Evolutionary conservation across 35 echinoderm and acorn worm genomes (phyloP), one percentile per base, ranked within the genome.

Genomic region (Amphiura filiformis): DNA sequence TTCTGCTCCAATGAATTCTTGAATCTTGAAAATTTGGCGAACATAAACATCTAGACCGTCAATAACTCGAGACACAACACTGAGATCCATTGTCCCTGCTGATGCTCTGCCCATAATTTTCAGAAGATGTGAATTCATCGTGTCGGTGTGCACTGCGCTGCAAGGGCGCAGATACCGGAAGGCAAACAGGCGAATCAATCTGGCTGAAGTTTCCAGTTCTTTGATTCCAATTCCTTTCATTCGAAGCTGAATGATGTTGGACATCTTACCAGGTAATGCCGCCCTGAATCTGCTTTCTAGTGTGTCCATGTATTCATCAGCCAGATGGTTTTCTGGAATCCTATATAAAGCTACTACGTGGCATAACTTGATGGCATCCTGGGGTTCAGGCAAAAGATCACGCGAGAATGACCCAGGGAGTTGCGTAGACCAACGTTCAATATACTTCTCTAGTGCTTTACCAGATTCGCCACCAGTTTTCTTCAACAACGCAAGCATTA

Each of bases 321-420:
- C 65, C 15, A 87, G 39, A 4, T 34, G 85, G 37, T 76, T n/a
- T 75, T 87, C 85, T 37, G 78, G 42, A 30, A 76, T 31, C 30
- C 78, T 34, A 35, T 87, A 87, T 22, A 87, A 56, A 47, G 31
- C 22, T 39, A 87, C 85, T n/a, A 87, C 34, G 41, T 87, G 85
- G 26, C 78, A 30, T 37, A 87, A 35, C 4, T 87, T 87, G 70
- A 87, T 34, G 23, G 32, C 33, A 33, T 37, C 70, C 34, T 44
- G 35, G 7, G 61, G 61, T 26, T 70, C 61, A 2, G 61, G 61
- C 2, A 70, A 4, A 3, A 70, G 26, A 70, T 70, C 61, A 23
- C 39, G 70, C 38, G 70, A 75, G 39, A 41, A 79, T 40, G 39
- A 31, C 31, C 31, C 70, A 39, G 38, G 32, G 30, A 79, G n/a